A percentile compares a stretch with the other conserved stretches of the same genome.
Conservation (phyloP, 2,113 vertebrate species). For the Rynchops niger region DNA sequence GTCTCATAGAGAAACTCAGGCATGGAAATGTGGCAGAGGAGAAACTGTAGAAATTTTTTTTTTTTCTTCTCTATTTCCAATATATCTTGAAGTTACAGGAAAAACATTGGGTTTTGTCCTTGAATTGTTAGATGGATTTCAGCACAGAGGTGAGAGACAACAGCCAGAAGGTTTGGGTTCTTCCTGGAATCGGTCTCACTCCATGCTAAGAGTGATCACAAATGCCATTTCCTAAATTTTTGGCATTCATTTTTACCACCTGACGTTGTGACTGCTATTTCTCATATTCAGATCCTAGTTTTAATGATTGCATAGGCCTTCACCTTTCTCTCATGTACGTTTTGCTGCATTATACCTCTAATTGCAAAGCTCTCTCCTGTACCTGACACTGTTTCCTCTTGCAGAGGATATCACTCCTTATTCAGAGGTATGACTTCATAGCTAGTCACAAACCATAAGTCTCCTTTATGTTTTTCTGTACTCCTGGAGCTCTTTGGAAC, state of each 20-base stretch:
- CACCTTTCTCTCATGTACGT: fast-evolving
- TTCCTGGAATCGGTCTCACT: not conserved
- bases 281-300: not conserved
- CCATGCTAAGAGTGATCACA: not conserved
- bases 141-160: not conserved
- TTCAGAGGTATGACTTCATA: not conserved
- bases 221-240: not conserved
- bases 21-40: not conserved
- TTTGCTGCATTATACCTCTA: not conserved
- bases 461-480: not conserved
- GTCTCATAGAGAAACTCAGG: not conserved
- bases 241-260: not conserved
- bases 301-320: not conserved
- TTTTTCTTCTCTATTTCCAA: not conserved
- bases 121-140: constrained; percentile 7
- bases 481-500: not conserved
- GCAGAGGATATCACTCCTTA: not conserved
- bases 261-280: not conserved
- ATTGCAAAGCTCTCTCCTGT: not conserved
- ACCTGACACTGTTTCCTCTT: not conserved
- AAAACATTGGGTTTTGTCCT: not conserved
- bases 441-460: not conserved
- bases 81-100: not conserved
- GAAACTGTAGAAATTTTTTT: not conserved
- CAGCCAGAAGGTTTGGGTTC: not conserved